phyloP scores from a whole-genome alignment of 1,140 invertebrate genomes.

The Apis mellifera region Amel_HAv3.1 CM009931.2:5966501-5967000 shows the following conservation, averaged over 20 bases:
- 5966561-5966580: no score
- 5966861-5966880: background rate
- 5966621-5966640: background rate
- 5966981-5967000: constrained; percentile 33
- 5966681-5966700: background rate
- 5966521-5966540: background rate
- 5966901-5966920: constrained; percentile 32
- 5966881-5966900: background rate
- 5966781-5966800: background rate
- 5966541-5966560: no score
- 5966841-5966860: background rate
- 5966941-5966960: background rate
- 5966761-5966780: background rate
- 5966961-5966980: constrained; percentile 18
- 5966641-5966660: background rate
- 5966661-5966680: background rate
- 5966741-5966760: background rate
- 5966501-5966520: background rate
- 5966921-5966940: constrained; percentile 33
- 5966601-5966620: constrained; percentile 38
- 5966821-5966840: background rate
- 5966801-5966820: constrained; percentile 15
- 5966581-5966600: background rate
- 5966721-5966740: background rate
- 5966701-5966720: no score